Evolutionary conservation across 2,797 vertebrate species (phyloP).

Genomic region (Falco naumanni): DNA sequence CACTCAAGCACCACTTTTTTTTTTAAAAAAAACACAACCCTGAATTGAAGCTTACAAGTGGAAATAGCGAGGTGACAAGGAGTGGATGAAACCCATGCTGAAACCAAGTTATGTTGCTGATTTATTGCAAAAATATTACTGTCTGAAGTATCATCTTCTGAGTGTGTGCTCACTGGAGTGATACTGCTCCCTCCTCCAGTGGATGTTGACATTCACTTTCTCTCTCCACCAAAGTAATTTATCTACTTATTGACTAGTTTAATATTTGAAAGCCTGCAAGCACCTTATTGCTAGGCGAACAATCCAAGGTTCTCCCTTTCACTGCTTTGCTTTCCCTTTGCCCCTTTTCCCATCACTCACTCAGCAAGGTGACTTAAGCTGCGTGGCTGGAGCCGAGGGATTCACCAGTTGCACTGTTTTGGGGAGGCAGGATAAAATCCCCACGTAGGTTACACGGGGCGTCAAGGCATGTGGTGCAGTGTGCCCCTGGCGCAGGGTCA

Average conservation of each 20-base stretch:
- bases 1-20: not conserved
- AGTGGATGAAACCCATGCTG: not conserved
- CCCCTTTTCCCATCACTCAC: not conserved
- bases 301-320: not conserved
- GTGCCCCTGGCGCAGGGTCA: not conserved
- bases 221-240: not conserved
- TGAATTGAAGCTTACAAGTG: not conserved
- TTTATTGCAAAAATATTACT: not conserved
- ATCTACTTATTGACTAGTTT: not conserved
- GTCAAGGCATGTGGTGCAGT: not conserved
- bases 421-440: not conserved
- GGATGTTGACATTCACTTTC: not conserved
- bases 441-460: fast-evolving
- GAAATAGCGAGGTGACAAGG: not conserved
- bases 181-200: not conserved
- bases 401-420: not conserved
- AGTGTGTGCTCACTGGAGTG: not conserved
- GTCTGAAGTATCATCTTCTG: not conserved
- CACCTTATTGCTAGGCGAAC: not conserved
- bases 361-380: not conserved
- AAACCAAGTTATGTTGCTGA: not conserved
- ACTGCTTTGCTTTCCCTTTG: not conserved
- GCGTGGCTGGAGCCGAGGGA: not conserved
- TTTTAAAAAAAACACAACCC: not conserved
- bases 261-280: not conserved